A percentile compares a stretch with the other conserved stretches of the same genome.
phyloP scores from a whole-genome alignment of 2,797 vertebrate genomes.

The Pelodytes ibericus region DNA sequence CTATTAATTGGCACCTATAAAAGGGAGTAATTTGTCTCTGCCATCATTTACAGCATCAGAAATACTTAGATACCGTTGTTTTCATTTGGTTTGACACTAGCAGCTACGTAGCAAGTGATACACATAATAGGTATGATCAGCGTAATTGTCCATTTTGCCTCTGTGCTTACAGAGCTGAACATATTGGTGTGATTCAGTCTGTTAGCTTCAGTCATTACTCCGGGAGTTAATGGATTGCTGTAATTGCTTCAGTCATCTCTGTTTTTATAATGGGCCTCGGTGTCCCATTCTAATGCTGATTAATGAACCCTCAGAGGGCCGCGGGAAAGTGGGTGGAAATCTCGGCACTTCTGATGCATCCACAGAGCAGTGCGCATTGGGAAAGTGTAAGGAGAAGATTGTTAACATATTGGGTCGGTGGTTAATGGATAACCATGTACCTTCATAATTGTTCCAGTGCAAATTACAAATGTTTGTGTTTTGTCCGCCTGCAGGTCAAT shows the following conservation, averaged over 20 bases:
- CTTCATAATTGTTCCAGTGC: not conserved
- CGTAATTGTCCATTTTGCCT: conserved; percentile 61
- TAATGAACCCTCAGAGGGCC: conserved; percentile 71
- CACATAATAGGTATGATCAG: conserved; percentile 56
- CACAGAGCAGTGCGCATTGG: conserved; percentile 9
- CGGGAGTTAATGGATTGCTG: conserved; percentile 79
- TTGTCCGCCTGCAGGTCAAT: too few species aligned
- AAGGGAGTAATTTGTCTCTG: conserved; percentile 45
- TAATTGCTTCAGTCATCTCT: conserved; percentile 79
- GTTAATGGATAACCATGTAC: not conserved
- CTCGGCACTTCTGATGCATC: conserved; percentile 19
- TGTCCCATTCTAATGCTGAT: conserved; percentile 76
- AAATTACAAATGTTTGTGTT: not conserved
- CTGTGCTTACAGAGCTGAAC: conserved; percentile 66
- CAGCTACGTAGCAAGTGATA: conserved; percentile 48
- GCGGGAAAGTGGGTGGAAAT: conserved; percentile 57
- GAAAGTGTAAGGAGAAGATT: conserved; percentile 27
- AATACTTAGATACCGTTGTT: conserved; percentile 15
- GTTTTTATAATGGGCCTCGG: conserved; percentile 70
- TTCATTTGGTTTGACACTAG: conserved; percentile 49
- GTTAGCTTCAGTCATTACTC: conserved; percentile 69
- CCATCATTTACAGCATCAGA: conserved; percentile 40
- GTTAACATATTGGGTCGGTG: conserved; percentile 3
- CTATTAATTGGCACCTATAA: conserved; percentile 51
- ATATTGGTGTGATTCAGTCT: conserved; percentile 78